Evolutionary conservation across 2,888 invertebrate species (phyloP), one percentile per base, ranked within the genome.

Genomic region (Drosophila subsilvestris): DNA sequence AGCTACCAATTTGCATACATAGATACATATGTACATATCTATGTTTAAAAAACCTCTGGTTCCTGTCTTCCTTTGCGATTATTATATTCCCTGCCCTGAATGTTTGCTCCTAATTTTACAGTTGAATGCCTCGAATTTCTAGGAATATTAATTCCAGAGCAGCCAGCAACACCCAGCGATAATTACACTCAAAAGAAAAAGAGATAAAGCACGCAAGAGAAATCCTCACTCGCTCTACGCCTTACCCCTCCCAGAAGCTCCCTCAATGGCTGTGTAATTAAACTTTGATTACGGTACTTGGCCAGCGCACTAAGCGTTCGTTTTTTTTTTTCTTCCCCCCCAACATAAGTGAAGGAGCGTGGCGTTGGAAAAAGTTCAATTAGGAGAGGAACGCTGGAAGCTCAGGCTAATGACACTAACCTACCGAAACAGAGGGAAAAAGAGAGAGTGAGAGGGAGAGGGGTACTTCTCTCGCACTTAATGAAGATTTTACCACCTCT

Each of bases 221-320:
- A 54, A 55, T 63, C 27, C 58, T 63, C 61, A 51, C 70, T 55
- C 61, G 9, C 27, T 51, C 45, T 25, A 2, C 9, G 25, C 47
- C 37, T 32, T 17, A 58, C 73, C 70, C 66, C 60, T 65, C 73
- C 2, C 72, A 60, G 25, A 20, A 29, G 47, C 69, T 61, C 66
- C 82, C 81, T 85, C 83, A 84, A 84, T 84, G 87, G 82, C 79
- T 78, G 78, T 78, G 85, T 86, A 84, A 84, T 84, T 84, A 84
- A 84, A 84, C 87, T 84, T 86, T 84, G 83, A 84, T 84, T 84
- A 84, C 83, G 83, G 87, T 84, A 84, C 83, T 84, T 86, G 86
- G 79, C 85, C 82, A 79, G 63, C 72, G 74, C 70, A 78, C 79
- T 84, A 81, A 84, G 83, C 79, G 61, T 51, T 65, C n/a, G n/a